Conservation (phyloP, 64 coral and sea anemone species). For the Pocillopora damicornis region DNA sequence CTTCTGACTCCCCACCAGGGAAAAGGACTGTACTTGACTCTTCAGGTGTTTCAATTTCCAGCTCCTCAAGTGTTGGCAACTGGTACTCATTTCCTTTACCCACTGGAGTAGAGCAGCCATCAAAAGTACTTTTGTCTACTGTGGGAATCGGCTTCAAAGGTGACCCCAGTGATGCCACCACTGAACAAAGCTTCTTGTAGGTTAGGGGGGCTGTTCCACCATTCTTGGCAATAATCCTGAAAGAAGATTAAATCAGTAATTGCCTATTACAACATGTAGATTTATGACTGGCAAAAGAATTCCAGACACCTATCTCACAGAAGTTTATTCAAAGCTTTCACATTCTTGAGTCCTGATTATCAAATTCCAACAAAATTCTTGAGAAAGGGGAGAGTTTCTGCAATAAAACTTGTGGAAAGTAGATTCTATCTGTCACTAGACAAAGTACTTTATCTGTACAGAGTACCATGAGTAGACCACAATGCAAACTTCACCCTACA, state of each 20-base stretch:
- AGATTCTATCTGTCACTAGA: too few relatives aligned
- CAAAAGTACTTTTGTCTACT: constrained; percentile 19
- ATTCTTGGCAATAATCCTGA: constrained; percentile 50
- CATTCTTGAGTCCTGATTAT: too few relatives aligned
- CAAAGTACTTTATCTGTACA: too few relatives aligned
- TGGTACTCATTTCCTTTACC: constrained; percentile 23
- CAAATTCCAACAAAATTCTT: too few relatives aligned
- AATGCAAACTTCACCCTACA: too few relatives aligned
- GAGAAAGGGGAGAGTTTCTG: too few relatives aligned
- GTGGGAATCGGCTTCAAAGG: constrained; percentile 33
- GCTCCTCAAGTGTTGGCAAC: constrained; percentile 47
- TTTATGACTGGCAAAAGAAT: too few relatives aligned
- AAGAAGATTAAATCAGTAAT: background rate
- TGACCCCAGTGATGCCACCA: constrained; percentile 56
- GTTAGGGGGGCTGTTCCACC: constrained; percentile 43
- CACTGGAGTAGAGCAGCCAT: constrained; percentile 31
- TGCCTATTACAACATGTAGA: too few relatives aligned
- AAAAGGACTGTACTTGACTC: constrained; percentile 43
- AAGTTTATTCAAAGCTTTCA: too few relatives aligned
- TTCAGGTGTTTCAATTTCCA: constrained; percentile 32
- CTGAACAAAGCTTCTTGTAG: constrained; percentile 55
- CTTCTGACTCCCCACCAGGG: constrained; percentile 62
- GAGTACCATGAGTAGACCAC: too few relatives aligned
- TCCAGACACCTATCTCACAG: too few relatives aligned
- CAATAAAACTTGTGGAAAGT: too few relatives aligned